These are phyloP conservation scores for Nansenia antarctica DNA, from an alignment of 2,113 vertebrate genomes.

Conservation along the genomic window DNA sequence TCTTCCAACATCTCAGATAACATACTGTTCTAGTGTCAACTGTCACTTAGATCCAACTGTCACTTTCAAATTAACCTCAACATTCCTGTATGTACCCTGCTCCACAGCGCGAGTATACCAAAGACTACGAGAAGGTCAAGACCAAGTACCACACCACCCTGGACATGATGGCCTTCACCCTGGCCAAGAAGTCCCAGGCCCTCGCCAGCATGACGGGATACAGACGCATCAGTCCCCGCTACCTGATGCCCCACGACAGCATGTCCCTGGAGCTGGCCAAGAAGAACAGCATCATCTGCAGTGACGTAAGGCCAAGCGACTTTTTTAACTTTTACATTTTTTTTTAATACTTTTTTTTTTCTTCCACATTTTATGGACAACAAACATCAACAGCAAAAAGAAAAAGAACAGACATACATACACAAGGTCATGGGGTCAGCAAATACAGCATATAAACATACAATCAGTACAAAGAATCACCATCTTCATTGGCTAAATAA, in stretches of 20 bases:
- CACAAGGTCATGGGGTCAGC: too few relatives aligned
- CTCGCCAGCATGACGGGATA: slow-evolving; percentile 84
- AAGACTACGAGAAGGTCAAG: slow-evolving; percentile 88
- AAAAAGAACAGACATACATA: too few relatives aligned
- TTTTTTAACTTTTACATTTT: too few relatives aligned
- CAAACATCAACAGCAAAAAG: too few relatives aligned
- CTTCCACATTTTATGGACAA: too few relatives aligned
- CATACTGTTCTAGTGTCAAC: neutral
- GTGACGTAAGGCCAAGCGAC: slow-evolving; percentile 87
- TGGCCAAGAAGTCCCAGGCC: slow-evolving; percentile 88
- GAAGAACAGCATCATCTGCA: slow-evolving; percentile 84
- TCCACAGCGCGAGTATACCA: slow-evolving; percentile 86
- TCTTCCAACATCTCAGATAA: too few relatives aligned
- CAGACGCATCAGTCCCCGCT: slow-evolving; percentile 72
- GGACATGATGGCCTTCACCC: slow-evolving; percentile 86
- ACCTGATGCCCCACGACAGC: slow-evolving; percentile 80
- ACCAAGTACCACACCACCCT: slow-evolving; percentile 84
- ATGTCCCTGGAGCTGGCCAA: slow-evolving; percentile 82
- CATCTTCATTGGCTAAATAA: too few relatives aligned
- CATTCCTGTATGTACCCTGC: too few relatives aligned
- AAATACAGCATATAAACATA: too few relatives aligned
- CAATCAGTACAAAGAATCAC: too few relatives aligned
- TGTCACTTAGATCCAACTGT: neutral
- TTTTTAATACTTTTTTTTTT: too few relatives aligned
- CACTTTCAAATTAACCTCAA: neutral